Evolutionary conservation across 2,113 vertebrate genomes (phyloP).

Genomic region (Stomatorhinus ivindoensis): DNA sequence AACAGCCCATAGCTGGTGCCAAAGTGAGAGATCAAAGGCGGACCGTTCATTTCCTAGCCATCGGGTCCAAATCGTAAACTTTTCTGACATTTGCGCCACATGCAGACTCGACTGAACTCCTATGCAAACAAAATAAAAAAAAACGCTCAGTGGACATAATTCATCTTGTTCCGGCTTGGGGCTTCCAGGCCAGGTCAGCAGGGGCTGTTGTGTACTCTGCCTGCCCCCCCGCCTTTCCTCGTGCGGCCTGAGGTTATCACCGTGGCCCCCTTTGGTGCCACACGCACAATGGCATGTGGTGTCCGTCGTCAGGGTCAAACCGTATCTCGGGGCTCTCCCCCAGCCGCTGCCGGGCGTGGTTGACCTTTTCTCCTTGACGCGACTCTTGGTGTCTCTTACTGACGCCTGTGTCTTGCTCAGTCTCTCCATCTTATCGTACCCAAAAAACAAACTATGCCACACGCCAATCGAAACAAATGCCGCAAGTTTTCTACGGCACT

Average conservation of each 20-base stretch:
- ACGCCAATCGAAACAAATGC: constrained; percentile 45
- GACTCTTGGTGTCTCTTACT: not conserved
- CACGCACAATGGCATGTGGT: constrained; percentile 21
- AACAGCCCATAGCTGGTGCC: not conserved
- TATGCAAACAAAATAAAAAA: constrained; percentile 27
- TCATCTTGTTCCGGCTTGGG: not conserved
- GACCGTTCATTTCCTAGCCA: not conserved
- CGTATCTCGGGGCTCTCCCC: constrained; percentile 22
- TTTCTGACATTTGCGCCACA: constrained; percentile 2
- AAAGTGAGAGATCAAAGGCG: constrained; percentile 5
- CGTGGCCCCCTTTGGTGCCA: constrained; percentile 26
- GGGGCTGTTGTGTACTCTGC: constrained; percentile 15
- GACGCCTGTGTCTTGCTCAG: not conserved
- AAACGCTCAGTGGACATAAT: constrained; percentile 10
- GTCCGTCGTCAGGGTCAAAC: constrained; percentile 21
- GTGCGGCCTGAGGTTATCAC: constrained; percentile 33
- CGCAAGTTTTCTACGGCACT: constrained; percentile 35
- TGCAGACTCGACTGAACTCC: constrained; percentile 28
- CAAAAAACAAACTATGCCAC: constrained; percentile 40
- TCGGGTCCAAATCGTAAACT: constrained; percentile 8
- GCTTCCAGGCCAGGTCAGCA: constrained; percentile 9
- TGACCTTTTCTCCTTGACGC: not conserved
- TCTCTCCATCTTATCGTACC: not conserved
- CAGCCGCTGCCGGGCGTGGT: not conserved
- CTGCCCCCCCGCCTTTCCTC: constrained; percentile 33